phyloP scores from a whole-genome alignment of 2,797 vertebrate species.

The Threskiornis aethiopicus region DNA sequence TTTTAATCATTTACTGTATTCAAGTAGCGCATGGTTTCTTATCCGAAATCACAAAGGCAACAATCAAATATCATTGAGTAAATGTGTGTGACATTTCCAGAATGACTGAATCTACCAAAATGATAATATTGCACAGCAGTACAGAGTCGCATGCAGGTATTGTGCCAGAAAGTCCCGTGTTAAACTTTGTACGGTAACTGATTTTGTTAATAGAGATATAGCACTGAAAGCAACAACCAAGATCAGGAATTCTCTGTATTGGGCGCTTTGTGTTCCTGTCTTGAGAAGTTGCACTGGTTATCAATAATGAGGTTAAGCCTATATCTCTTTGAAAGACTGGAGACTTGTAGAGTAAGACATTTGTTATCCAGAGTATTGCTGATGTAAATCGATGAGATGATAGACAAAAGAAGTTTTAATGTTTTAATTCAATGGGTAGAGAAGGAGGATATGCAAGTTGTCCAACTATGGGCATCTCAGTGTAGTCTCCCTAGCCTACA shows the following conservation, averaged over 20 bases:
- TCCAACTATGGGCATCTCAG: neutral
- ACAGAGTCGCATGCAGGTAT: neutral
- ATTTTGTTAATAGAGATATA: neutral
- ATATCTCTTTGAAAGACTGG: neutral
- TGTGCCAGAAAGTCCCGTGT: neutral
- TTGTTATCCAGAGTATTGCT: neutral
- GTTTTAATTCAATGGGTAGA: neutral
- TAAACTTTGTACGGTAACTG: neutral
- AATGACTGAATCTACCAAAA: neutral
- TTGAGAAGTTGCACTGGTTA: neutral
- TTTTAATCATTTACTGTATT: neutral
- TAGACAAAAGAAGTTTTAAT: neutral
- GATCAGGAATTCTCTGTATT: neutral
- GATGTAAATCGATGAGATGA: neutral
- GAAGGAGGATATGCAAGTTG: fast-evolving
- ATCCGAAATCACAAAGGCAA: neutral
- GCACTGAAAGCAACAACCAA: neutral
- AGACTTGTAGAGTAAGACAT: neutral
- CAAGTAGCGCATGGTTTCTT: neutral
- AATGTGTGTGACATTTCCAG: neutral
- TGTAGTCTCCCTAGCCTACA: neutral
- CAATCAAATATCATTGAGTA: neutral
- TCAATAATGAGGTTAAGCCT: neutral
- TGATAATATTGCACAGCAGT: neutral
- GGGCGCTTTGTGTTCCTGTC: neutral